Percentiles rank a stretch among this genome's conserved stretches.
phyloP scores from a whole-genome alignment of 2,113 vertebrate genomes.

The Camelus bactrianus region DNA sequence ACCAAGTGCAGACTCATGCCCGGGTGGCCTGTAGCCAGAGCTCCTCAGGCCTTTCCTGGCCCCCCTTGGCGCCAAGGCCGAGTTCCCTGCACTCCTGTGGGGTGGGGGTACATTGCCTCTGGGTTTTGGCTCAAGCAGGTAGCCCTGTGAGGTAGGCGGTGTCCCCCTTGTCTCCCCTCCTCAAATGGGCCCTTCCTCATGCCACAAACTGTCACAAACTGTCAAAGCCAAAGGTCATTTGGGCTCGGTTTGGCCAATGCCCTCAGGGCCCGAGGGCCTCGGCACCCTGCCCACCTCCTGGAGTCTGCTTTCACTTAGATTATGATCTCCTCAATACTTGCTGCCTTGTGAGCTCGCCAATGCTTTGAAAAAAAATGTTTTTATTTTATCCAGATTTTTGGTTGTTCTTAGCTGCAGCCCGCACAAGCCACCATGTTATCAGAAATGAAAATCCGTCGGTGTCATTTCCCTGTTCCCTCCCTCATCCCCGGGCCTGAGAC shows the following conservation, averaged over 20 bases:
- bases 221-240: background rate
- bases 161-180: background rate
- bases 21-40: background rate
- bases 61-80: background rate
- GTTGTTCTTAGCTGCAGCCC: background rate
- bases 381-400: background rate
- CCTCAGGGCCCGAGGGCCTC: background rate
- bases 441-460: background rate
- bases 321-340: background rate
- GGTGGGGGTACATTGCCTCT: background rate
- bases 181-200: background rate
- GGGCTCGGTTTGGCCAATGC: too few species aligned
- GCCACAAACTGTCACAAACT: background rate
- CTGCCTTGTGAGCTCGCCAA: background rate
- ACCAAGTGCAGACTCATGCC: background rate
- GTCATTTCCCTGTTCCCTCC: background rate
- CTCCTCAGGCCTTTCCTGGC: background rate
- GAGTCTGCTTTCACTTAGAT: background rate
- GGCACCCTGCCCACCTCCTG: accelerated
- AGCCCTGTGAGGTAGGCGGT: background rate
- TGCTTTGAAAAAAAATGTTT: background rate
- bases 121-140: background rate
- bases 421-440: background rate
- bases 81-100: too few species aligned
- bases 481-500: background rate